These are phyloP conservation scores for Melanerpes formicivorus DNA, from an alignment of 2,113 vertebrate species.

Conservation along the genomic window DNA sequence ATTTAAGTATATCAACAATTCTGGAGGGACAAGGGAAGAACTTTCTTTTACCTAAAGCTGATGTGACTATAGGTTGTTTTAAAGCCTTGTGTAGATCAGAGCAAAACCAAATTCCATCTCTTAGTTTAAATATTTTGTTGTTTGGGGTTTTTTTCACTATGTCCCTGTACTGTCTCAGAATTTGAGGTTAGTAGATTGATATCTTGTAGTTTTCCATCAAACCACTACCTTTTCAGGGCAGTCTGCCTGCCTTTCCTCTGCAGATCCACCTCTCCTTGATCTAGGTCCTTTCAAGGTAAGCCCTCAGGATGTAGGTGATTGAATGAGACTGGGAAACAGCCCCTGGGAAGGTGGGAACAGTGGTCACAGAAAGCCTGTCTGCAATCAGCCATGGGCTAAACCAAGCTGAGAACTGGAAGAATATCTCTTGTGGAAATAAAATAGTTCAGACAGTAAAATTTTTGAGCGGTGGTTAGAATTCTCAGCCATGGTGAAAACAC, in stretches of 20 bases:
- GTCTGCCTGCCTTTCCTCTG: neutral
- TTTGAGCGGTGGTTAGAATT: neutral
- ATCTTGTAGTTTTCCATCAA: neutral
- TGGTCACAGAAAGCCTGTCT: neutral
- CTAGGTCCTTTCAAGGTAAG: neutral
- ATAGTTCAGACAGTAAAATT: neutral
- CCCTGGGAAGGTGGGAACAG: neutral
- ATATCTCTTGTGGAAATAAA: neutral
- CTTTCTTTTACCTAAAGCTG: neutral
- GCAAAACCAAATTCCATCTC: neutral
- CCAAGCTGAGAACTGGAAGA: neutral
- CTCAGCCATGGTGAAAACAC: neutral
- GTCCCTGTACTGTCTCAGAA: neutral
- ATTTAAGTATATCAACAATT: neutral
- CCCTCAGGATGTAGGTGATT: neutral
- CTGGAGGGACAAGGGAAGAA: neutral
- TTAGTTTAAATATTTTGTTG: too few species aligned
- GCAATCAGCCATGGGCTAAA: neutral
- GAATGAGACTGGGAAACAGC: neutral
- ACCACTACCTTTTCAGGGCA: neutral
- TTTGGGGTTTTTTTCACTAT: neutral
- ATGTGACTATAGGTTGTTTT: neutral
- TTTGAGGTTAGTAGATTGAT: neutral
- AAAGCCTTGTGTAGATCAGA: neutral
- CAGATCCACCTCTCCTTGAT: neutral